Base-by-base conservation (phyloP, 2,113 vertebrate genomes). In the Nesogale talazaci region DNA sequence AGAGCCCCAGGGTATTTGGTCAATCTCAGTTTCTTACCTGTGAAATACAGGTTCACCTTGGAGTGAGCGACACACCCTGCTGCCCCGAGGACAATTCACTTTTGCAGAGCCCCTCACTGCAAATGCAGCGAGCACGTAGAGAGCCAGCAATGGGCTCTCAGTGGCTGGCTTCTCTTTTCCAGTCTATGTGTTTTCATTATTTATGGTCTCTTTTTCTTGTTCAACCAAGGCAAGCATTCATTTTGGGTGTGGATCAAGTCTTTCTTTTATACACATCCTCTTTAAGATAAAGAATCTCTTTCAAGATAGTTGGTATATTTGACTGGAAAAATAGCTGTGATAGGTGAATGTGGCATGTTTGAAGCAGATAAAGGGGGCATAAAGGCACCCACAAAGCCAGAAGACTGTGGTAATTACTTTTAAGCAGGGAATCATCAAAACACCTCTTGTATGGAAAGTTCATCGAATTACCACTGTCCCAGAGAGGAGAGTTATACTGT, bases 381-480 rank as follows among this genome's bases (percentile, higher is more conserved):
- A 82, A 23, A 29, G 76, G 76, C 12, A 1, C 2, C 63, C 80
- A 86, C 93, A 94, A 79, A 96, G 93, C 89, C 31, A 94, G 95
- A 98, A 98, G 97, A 97, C 97, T 63, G 95, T 90, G 88, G 97
- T 97, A 97, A 98, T 97, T 96, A 97, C 97, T 97, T 98, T 97
- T 97, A 98, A 98, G 98, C 98, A 98, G 98, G 96, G 97, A 97
- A 99, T 98, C 99, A 98, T 98, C 99, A 98, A 98, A 98, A 98
- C 98, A 97, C 97, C 97, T 98, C 98, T 98, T 98, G 96, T 97
- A 98, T 95, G 98, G 98, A 98, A 97, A 99, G 98, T 99, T 99
- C 98, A 99, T 99, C 99, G 99, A 99, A 99, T 99, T 99, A 99
- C 97, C 98, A 98, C 98, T 97, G 98, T 98, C 98, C 94, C 98